Base-by-base conservation (phyloP, 1,140 invertebrate genomes). In the Drosophila cardini region DNA sequence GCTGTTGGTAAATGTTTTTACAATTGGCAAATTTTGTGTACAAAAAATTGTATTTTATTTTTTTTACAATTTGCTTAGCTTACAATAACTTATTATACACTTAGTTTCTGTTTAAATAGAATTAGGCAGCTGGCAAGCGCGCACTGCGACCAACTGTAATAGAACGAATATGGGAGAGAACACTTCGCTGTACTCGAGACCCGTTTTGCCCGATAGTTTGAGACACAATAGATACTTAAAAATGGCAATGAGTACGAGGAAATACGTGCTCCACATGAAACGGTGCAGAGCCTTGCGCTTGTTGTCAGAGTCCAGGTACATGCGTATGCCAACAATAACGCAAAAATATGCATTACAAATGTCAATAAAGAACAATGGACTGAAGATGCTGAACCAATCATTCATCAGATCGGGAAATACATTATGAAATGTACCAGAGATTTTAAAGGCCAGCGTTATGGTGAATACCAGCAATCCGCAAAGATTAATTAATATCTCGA, bases 311-410 rank as follows among this genome's bases (percentile, higher is more conserved):
- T 97, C 96, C 79, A 97, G 93, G 81, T 96, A 96, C 96, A 98
- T 98, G 79, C 98, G 94, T 81, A 99, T 97, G 86, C 98, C 97
- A 45, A 99, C 96, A 80, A 99, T 99, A 11, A 97, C 95, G 91
- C 97, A 97, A 92, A 99, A 98, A 92, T 99, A 99, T 11, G 96
- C 95, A 93, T 98, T 98, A 45, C 98, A 93, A 40, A 96, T 97
- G 93, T 99, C 97, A 72, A 96, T 96, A 16, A 97, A 94, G 93
- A 98, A 99, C 21, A 99, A 92, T 0, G 98, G 98, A 4, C 96
- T 95, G 92, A 99, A 98, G 26, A 98, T 95, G 55, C 95, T 94
- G 95, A 97, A 98, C 96, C 96, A 96, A 64, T 95, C 94, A 74
- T 91, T 86, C 46, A 78, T 87, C 2, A 86, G 8, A n/a, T 90